These are phyloP conservation scores for Andrena flavipes DNA, from an alignment of 2,888 invertebrate genomes.

Conservation along the genomic window DNA sequence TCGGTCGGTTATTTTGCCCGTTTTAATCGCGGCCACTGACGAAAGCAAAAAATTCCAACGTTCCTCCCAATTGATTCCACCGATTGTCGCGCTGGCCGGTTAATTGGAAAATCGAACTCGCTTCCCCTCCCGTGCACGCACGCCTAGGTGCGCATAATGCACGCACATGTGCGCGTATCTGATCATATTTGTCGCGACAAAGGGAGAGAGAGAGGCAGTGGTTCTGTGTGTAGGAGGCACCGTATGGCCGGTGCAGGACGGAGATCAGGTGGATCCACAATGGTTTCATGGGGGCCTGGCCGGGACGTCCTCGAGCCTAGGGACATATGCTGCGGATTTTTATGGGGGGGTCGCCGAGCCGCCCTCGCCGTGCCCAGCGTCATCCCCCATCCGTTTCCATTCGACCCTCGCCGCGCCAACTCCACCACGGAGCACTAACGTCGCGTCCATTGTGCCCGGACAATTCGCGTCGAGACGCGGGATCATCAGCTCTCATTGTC, in stretches of 20 bases:
- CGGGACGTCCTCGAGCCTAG: conserved; percentile 52
- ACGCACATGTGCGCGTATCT: conserved; percentile 44
- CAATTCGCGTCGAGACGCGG: conserved; percentile 75
- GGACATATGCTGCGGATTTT: conserved; percentile 73
- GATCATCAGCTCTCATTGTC: conserved; percentile 81
- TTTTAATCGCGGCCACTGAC: conserved; percentile 33
- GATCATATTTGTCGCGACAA: conserved; percentile 49
- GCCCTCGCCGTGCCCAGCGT: conserved; percentile 6
- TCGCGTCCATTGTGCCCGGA: conserved; percentile 74
- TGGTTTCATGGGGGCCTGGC: conserved; percentile 49
- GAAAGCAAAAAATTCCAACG: conserved; percentile 34
- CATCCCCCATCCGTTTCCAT: conserved; percentile 28
- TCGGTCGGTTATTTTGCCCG: conserved; percentile 19
- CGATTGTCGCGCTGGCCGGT: conserved; percentile 25
- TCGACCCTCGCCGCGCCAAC: conserved; percentile 40
- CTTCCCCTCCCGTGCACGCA: neutral
- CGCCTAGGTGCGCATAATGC: conserved; percentile 23
- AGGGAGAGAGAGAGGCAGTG: conserved; percentile 12
- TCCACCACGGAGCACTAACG: conserved; percentile 64
- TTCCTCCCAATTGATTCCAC: conserved; percentile 36
- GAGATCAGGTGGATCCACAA: conserved; percentile 72
- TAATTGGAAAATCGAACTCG: conserved; percentile 51
- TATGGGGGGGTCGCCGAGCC: conserved; percentile 46
- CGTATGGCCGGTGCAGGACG: conserved; percentile 52
- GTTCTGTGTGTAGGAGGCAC: conserved; percentile 9